phyloP scores from a whole-genome alignment of 1,140 invertebrate species.

The Lepidostoma basale region DNA sequence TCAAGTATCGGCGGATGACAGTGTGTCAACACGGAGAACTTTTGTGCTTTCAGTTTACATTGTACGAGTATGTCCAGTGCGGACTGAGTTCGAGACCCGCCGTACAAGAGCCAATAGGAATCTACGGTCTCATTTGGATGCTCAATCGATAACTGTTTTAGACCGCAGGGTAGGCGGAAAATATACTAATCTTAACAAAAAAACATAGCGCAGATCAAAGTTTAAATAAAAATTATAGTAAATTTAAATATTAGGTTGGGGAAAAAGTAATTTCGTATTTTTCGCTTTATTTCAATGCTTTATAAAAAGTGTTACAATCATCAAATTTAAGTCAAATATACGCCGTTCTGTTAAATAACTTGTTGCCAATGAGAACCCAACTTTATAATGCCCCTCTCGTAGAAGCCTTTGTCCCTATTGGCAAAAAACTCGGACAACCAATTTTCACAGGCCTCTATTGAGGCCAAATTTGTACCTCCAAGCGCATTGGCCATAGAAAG shows the following conservation, averaged over 20 bases:
- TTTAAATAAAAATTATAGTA: no score
- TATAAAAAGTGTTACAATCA: conserved; percentile 7
- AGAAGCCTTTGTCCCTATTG: background rate
- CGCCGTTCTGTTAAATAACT: no score
- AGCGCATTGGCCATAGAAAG: background rate
- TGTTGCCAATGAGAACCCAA: no score
- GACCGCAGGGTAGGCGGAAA: no score
- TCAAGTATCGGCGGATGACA: no score
- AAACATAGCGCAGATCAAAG: no score
- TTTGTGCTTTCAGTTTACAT: no score
- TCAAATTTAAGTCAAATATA: no score
- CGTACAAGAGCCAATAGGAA: background rate
- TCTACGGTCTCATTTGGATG: conserved; percentile 9
- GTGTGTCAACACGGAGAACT: no score
- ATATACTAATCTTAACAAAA: background rate
- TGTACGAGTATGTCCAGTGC: no score
- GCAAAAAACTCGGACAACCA: background rate
- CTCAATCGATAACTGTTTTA: conserved; percentile 5
- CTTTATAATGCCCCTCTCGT: background rate
- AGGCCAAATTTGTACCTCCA: background rate
- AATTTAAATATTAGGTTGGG: no score
- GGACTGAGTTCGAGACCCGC: background rate
- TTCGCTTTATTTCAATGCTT: background rate
- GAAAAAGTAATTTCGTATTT: background rate
- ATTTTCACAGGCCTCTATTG: conserved; percentile 2